Evolutionary conservation across 2,888 invertebrate species (phyloP).

Genomic region (Mimumesa dahlbomi): DNA sequence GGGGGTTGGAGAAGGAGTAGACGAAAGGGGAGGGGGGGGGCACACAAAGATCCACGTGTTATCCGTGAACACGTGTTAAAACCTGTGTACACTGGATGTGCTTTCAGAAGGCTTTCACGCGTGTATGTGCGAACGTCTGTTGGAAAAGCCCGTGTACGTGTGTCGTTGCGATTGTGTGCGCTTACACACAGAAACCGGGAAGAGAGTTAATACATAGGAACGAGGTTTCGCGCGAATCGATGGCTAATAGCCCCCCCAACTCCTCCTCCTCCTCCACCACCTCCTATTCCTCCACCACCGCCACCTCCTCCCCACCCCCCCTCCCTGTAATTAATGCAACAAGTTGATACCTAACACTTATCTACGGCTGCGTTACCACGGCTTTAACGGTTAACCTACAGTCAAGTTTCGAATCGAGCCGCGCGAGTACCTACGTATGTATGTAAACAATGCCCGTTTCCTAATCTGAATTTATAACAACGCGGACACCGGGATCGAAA

Average conservation of each 20-base stretch:
- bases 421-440: conserved; percentile 23
- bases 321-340: conserved; percentile 80
- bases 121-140: not conserved
- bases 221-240: conserved; percentile 77
- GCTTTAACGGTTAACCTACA: conserved; percentile 62
- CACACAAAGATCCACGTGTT: not conserved
- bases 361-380: conserved; percentile 62
- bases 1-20: too few species aligned
- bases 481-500: too few species aligned
- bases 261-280: too few species aligned
- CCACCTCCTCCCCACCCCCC: too few species aligned
- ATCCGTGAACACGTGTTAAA: not conserved
- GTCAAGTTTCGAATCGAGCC: conserved; percentile 56
- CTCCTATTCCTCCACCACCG: too few species aligned
- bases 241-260: conserved; percentile 78
- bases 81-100: not conserved
- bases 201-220: conserved; percentile 68
- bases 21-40: too few species aligned
- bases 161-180: conserved; percentile 28
- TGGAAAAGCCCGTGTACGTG: conserved; percentile 10
- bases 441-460: not conserved
- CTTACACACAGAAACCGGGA: conserved; percentile 57
- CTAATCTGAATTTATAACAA: too few species aligned
- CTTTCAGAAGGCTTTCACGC: not conserved
- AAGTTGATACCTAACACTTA: conserved; percentile 80